Base-by-base conservation (phyloP, 2,797 vertebrate species). In the Sebastes steindachneri region DNA sequence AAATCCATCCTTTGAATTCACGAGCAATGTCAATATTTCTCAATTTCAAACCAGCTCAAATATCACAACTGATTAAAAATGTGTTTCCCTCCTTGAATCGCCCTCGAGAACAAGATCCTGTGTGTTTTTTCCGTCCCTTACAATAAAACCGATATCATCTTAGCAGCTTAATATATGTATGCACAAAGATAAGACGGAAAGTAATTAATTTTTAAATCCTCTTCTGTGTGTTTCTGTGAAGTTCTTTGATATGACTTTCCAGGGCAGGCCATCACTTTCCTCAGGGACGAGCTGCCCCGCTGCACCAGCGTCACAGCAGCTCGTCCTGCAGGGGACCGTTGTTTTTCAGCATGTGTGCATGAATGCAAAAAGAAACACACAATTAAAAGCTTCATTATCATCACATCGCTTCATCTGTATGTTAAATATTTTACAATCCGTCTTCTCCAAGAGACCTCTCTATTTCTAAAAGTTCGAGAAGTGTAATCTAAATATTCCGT, bases 201-300 rank as follows among this genome's bases (percentile, higher is more conserved):
- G 73, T 85, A 87, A 92, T 91, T 89, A 72, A 90, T 90, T 89
- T 90, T 88, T 83, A 83, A 92, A 87, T 48, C 82, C 70, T 55
- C 73, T 63, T 63, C n/a, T 29, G 15, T 28, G 48, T 62, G 65
- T 79, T 72, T 3, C 15, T 66, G 29, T 73, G 59, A 82, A 29
- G 15, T 75, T 80, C 19, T 84, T 87, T 76, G 58, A 55, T 77
- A 55, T 71, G 79, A 86, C 86, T 85, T 92, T 86, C 79, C 53
- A 41, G 26, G 23, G 62, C 68, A 76, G 69, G 65, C 66, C 68
- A 29, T 79, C 73, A 76, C 75, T 92, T 84, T 74, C 85, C 87
- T 75, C 73, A 15, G 91, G 83, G 84, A 88, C 75, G 3, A 63
- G 79, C 74, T 64, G 70, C 62, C 72, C 82, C 28, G 73, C 73